These are phyloP conservation scores for Limonius californicus DNA, from an alignment of 1,140 invertebrate genomes.

Conservation along the genomic window DNA sequence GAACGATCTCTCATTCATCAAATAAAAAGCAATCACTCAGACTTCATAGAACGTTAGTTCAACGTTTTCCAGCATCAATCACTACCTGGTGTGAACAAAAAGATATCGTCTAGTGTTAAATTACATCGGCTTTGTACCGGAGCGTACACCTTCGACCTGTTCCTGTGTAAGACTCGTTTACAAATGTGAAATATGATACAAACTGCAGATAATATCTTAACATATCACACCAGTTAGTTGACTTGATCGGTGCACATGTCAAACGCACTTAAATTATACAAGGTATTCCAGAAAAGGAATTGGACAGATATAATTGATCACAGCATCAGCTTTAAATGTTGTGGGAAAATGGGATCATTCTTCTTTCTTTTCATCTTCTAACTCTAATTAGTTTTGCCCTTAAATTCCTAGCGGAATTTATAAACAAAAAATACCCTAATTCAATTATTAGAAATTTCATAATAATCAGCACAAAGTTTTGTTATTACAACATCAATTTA, in stretches of 20 bases:
- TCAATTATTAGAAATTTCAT: too few relatives aligned
- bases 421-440: too few relatives aligned
- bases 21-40: slow-evolving; percentile 1
- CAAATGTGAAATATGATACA: slow-evolving; percentile 1
- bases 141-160: slow-evolving; percentile 1
- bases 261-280: neutral
- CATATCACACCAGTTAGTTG: neutral
- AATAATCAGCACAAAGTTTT: too few relatives aligned
- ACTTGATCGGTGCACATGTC: neutral
- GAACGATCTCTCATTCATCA: neutral
- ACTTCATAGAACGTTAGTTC: neutral
- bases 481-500: too few relatives aligned
- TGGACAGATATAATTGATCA: too few relatives aligned
- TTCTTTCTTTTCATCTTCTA: too few relatives aligned
- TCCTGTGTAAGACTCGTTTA: neutral
- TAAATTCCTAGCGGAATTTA: too few relatives aligned
- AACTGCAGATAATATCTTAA: neutral
- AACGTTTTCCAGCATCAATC: neutral
- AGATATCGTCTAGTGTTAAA: neutral
- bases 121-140: neutral
- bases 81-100: slow-evolving; percentile 1
- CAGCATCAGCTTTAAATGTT: too few relatives aligned
- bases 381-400: too few relatives aligned
- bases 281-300: too few relatives aligned
- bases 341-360: too few relatives aligned